Evolutionary conservation across 2,888 invertebrate genomes (phyloP).

Genomic region (Melanostoma mellinum): DNA sequence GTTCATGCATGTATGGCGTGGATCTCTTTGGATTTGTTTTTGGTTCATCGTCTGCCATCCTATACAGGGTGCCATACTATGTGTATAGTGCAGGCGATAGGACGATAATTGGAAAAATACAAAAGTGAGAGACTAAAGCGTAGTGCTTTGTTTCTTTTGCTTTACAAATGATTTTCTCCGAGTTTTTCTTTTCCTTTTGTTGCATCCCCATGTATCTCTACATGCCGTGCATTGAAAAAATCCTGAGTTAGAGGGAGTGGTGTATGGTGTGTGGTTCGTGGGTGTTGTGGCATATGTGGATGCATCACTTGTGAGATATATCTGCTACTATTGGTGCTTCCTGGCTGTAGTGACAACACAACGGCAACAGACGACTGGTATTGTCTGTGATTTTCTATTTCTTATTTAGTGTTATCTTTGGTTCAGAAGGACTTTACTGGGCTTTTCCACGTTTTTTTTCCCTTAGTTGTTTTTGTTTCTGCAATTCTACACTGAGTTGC

Average conservation of each 20-base stretch:
- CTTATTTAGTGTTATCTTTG: constrained; percentile 72
- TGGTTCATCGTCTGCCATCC: constrained; percentile 53
- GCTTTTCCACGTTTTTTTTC: constrained; percentile 16
- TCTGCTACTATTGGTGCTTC: constrained; percentile 42
- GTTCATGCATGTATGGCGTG: constrained; percentile 26
- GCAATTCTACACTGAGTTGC: constrained; percentile 45
- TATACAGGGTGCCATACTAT: constrained; percentile 36
- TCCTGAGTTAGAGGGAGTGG: constrained; percentile 6
- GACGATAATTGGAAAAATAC: constrained; percentile 72
- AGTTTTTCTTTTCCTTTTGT: not conserved
- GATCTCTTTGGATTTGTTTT: constrained; percentile 54
- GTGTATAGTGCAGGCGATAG: constrained; percentile 32
- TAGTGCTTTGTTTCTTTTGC: constrained; percentile 67
- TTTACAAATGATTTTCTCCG: constrained; percentile 57
- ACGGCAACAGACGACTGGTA: constrained; percentile 44
- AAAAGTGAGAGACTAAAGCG: constrained; percentile 71
- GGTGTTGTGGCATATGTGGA: constrained; percentile 62
- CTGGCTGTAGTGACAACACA: constrained; percentile 28
- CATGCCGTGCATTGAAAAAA: constrained; percentile 14
- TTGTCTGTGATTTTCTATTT: constrained; percentile 71
- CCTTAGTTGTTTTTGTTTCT: not conserved
- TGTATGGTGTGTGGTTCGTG: constrained; percentile 28
- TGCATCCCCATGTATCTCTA: not conserved
- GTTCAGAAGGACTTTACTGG: constrained; percentile 32
- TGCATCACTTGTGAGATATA: constrained; percentile 52